These are phyloP conservation scores for Melinaea menophilus DNA, from an alignment of 2,888 invertebrate genomes.

Conservation along the genomic window DNA sequence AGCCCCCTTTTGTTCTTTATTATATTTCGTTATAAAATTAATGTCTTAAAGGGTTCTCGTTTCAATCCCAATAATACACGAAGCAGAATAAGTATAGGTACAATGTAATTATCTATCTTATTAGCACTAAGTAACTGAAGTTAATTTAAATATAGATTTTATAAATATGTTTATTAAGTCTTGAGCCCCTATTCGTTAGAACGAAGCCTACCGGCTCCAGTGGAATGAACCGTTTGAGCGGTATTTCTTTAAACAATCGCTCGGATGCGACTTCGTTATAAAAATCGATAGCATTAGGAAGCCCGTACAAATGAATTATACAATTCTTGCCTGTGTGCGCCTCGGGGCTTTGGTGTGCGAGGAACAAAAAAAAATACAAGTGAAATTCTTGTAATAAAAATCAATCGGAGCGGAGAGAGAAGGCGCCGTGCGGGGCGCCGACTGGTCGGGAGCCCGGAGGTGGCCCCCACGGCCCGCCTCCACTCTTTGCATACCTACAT, in stretches of 20 bases:
- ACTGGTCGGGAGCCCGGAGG: slow-evolving; percentile 59
- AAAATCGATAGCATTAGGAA: slow-evolving; percentile 78
- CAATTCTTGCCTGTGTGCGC: slow-evolving; percentile 71
- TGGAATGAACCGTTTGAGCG: neutral
- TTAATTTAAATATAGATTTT: no score
- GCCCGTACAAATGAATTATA: slow-evolving; percentile 77
- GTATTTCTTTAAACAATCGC: slow-evolving; percentile 3
- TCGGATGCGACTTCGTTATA: slow-evolving; percentile 54
- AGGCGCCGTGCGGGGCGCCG: slow-evolving; percentile 73
- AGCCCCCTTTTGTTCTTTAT: no score
- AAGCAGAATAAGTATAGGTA: no score
- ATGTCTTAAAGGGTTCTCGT: no score
- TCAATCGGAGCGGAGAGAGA: slow-evolving; percentile 78
- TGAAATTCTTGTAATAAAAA: slow-evolving; percentile 79
- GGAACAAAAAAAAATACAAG: slow-evolving; percentile 72
- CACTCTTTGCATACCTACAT: slow-evolving; percentile 53
- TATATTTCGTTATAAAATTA: no score
- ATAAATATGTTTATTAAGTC: no score
- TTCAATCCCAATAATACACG: no score
- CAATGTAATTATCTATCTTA: no score
- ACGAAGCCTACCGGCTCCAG: no score
- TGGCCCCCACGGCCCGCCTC: slow-evolving; percentile 40
- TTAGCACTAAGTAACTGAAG: no score
- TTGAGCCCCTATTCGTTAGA: no score
- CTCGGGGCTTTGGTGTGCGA: slow-evolving; percentile 60